phyloP scores from a whole-genome alignment of 2,797 vertebrate species.

The Sebastes trivittatus region DNA sequence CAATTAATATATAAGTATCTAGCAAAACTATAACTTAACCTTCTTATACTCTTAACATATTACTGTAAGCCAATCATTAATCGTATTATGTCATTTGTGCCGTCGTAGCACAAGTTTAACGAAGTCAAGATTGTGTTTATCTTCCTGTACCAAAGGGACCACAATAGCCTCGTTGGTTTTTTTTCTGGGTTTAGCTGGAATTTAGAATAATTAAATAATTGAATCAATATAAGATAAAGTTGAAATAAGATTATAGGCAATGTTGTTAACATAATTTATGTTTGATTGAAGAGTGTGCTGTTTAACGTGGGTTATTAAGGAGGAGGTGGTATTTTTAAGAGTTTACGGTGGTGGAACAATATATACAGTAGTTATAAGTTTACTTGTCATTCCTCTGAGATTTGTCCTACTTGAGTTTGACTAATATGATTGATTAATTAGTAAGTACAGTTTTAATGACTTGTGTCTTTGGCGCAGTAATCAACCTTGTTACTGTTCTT shows the following conservation, averaged over 20 bases:
- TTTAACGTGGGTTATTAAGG: background rate
- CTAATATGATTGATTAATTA: background rate
- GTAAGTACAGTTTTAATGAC: background rate
- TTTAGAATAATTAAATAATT: background rate
- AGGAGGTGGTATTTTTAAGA: background rate
- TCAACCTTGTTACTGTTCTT: background rate
- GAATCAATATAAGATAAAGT: constrained; percentile 2
- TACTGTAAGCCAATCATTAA: background rate
- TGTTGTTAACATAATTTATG: background rate
- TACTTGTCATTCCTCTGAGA: background rate
- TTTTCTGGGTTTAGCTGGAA: constrained; percentile 10
- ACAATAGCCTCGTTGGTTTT: background rate
- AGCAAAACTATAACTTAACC: background rate
- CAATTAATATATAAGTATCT: background rate
- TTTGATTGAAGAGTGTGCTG: background rate
- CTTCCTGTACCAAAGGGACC: constrained; percentile 41
- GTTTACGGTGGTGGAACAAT: constrained; percentile 14
- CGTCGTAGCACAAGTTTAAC: constrained; percentile 9
- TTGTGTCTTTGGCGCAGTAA: background rate
- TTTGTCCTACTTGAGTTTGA: background rate
- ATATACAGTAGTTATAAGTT: background rate
- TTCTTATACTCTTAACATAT: background rate
- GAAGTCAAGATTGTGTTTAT: constrained; percentile 4
- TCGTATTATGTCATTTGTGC: background rate
- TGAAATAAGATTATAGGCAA: background rate